Conservation (phyloP, 2,113 vertebrate species). For the Prochilodus magdalenae region DNA sequence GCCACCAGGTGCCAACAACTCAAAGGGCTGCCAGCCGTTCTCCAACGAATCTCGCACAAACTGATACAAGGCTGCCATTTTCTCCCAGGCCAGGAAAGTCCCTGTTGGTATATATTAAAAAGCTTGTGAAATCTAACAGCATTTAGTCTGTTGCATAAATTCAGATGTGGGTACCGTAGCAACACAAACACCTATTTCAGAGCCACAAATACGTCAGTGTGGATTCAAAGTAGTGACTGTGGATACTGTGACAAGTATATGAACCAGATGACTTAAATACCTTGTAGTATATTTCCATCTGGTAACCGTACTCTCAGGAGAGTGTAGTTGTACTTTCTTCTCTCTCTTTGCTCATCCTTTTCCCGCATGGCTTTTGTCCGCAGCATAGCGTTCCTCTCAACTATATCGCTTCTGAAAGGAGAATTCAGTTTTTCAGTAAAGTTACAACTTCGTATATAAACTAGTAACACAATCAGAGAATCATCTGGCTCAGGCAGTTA, state of each 20-base stretch:
- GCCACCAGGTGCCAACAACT: constrained; percentile 87
- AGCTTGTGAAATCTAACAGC: background rate
- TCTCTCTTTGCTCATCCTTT: constrained; percentile 88
- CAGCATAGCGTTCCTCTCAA: constrained; percentile 87
- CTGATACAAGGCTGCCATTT: constrained; percentile 76
- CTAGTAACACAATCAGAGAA: no score
- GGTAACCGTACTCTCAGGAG: constrained; percentile 88
- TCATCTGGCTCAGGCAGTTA: no score
- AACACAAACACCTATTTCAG: no score
- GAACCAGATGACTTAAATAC: constrained; percentile 62
- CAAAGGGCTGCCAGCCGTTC: constrained; percentile 92
- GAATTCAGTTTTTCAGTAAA: background rate
- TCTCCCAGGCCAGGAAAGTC: constrained; percentile 90
- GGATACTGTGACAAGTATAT: background rate
- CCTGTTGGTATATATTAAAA: constrained; percentile 70
- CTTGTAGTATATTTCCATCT: constrained; percentile 89
- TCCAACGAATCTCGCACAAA: constrained; percentile 87
- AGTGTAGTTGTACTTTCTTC: constrained; percentile 89
- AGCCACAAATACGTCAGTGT: no score
- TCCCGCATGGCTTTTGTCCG: constrained; percentile 94
- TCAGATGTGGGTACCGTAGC: no score
- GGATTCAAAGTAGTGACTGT: background rate
- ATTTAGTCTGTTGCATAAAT: no score
- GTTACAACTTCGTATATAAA: background rate
- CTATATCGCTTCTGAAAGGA: constrained; percentile 78